Evolutionary conservation across 2,888 invertebrate genomes (phyloP).

Genomic region (Carcina quercana): DNA sequence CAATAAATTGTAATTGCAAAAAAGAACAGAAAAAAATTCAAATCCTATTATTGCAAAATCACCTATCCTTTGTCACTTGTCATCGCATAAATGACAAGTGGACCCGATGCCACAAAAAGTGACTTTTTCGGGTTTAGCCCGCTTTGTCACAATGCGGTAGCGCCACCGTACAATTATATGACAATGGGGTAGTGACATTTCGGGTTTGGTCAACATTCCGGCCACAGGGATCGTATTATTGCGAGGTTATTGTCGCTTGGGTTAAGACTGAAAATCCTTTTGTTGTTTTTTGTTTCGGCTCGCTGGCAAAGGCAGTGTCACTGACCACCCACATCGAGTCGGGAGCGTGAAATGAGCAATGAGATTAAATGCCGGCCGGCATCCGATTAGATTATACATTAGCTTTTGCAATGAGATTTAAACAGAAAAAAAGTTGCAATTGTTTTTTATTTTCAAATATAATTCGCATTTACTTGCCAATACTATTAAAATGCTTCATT

Average conservation of each 20-base stretch:
- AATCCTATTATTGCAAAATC: constrained; percentile 34
- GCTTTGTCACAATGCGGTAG: constrained; percentile 51
- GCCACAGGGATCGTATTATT: constrained; percentile 46
- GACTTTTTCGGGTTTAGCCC: constrained; percentile 44
- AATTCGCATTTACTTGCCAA: neutral
- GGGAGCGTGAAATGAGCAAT: constrained; percentile 40
- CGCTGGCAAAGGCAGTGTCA: constrained; percentile 24
- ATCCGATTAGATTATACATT: constrained; percentile 21
- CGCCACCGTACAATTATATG: constrained; percentile 53
- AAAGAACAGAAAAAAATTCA: too few species aligned
- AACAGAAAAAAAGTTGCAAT: neutral
- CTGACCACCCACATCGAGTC: constrained; percentile 42
- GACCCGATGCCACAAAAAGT: constrained; percentile 36
- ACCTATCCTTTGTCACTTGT: constrained; percentile 45
- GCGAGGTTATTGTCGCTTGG: constrained; percentile 36
- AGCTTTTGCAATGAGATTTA: neutral
- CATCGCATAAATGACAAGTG: constrained; percentile 22
- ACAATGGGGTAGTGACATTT: constrained; percentile 58
- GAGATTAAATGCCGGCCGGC: constrained; percentile 33
- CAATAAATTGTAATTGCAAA: too few species aligned
- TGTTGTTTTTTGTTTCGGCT: constrained; percentile 16
- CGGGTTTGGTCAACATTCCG: constrained; percentile 39
- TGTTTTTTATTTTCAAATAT: neutral
- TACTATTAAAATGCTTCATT: neutral
- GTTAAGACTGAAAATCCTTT: constrained; percentile 17